A percentile compares a stretch with the other conserved stretches of the same genome.
These are phyloP conservation scores for Melinaea menophilus DNA, from an alignment of 2,888 invertebrate genomes.

Conservation along the genomic window DNA sequence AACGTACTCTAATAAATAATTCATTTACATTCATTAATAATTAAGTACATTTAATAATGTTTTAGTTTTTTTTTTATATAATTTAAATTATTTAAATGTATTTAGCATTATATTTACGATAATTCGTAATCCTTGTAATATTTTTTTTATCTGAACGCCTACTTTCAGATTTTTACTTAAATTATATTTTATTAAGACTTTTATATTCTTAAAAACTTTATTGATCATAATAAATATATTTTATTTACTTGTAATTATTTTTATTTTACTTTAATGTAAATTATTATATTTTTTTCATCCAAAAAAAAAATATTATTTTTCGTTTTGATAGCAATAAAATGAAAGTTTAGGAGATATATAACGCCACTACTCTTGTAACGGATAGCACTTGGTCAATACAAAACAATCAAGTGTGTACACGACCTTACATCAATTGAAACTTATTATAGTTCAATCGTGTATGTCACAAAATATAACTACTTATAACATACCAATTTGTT, in stretches of 20 bases:
- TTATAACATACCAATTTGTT: too few species aligned
- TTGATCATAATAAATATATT: not conserved
- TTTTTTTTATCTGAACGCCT: not conserved
- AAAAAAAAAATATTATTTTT: not conserved
- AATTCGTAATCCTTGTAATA: not conserved
- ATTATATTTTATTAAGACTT: not conserved
- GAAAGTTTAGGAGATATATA: not conserved
- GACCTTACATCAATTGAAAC: constrained; percentile 43
- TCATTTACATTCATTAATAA: too few species aligned
- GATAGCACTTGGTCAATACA: constrained; percentile 21
- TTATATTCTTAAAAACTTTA: not conserved
- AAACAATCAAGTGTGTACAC: constrained; percentile 31
- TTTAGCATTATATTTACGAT: too few species aligned
- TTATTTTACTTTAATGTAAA: not conserved
- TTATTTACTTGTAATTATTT: not conserved
- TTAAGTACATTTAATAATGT: too few species aligned
- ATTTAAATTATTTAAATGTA: too few species aligned
- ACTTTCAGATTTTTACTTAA: not conserved
- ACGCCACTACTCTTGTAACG: constrained; percentile 35
- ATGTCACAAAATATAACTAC: constrained; percentile 24
- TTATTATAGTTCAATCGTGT: constrained; percentile 39
- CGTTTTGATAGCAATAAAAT: not conserved
- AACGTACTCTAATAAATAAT: too few species aligned
- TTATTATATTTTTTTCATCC: not conserved
- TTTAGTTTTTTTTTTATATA: too few species aligned